Percentiles rank a stretch among this genome's conserved stretches.
Conservation (phyloP, 2,113 vertebrate genomes). For the Nesogale talazaci region DNA sequence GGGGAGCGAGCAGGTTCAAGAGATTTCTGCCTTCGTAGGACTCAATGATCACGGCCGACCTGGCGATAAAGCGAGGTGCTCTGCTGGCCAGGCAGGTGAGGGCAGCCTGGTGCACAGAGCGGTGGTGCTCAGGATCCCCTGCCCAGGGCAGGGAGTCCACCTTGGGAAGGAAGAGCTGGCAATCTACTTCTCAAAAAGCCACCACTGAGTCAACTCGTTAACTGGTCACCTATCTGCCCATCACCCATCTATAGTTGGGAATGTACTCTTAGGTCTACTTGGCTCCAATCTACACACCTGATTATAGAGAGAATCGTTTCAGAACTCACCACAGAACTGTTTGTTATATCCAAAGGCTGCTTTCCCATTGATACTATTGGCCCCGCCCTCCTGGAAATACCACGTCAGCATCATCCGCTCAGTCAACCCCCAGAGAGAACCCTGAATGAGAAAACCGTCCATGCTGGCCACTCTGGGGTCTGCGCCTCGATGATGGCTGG, state of each 20-base stretch:
- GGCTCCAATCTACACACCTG: constrained; percentile 67
- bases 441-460: background rate
- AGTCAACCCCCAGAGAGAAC: background rate
- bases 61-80: background rate
- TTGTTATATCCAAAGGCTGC: constrained; percentile 77
- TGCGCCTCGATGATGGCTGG: background rate
- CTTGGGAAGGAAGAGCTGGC: background rate
- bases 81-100: background rate
- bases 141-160: too few species aligned
- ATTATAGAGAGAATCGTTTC: constrained; percentile 71
- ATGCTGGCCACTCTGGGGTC: background rate
- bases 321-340: constrained; percentile 71
- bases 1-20: accelerated
- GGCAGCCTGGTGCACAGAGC: background rate
- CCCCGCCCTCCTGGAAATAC: constrained; percentile 82
- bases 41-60: background rate
- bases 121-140: background rate
- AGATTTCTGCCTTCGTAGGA: background rate
- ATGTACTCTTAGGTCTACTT: constrained; percentile 28
- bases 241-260: background rate
- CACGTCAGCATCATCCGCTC: background rate
- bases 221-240: background rate
- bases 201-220: background rate
- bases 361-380: constrained; percentile 78
- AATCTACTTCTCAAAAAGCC: background rate